phyloP scores from a whole-genome alignment of 1,140 invertebrate genomes.

The Patella vulgata region DNA sequence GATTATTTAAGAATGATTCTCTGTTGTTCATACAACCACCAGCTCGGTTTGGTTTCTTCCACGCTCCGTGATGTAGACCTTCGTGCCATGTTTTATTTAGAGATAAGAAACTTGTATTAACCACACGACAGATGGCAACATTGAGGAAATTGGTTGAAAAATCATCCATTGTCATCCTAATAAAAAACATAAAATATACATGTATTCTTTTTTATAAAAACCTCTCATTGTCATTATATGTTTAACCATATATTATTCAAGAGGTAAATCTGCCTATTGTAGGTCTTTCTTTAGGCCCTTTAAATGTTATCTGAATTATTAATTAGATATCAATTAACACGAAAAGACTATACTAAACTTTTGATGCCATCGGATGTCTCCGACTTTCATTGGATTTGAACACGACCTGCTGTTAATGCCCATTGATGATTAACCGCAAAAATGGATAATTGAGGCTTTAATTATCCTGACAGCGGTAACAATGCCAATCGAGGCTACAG shows the following conservation, averaged over 20 bases:
- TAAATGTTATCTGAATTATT: no score
- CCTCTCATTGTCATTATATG: no score
- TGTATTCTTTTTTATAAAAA: background rate
- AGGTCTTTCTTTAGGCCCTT: no score
- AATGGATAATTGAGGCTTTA: no score
- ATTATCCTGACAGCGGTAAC: no score
- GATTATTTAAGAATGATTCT: slow-evolving; percentile 73
- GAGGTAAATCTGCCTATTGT: no score
- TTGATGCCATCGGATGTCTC: no score
- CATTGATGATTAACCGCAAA: background rate
- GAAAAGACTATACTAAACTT: no score
- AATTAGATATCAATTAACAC: no score
- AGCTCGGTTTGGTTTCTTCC: slow-evolving; percentile 68
- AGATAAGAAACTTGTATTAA: slow-evolving; percentile 73
- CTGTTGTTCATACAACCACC: slow-evolving; percentile 73
- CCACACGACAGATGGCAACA: slow-evolving; percentile 95
- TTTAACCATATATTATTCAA: no score
- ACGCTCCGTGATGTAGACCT: slow-evolving; percentile 65
- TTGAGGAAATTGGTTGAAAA: slow-evolving; percentile 67
- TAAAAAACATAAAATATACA: slow-evolving; percentile 16
- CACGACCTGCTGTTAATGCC: background rate
- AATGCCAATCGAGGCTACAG: no score
- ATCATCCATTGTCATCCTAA: slow-evolving; percentile 66
- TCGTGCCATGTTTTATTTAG: slow-evolving; percentile 72
- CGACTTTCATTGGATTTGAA: no score